Evolutionary conservation across 1,140 invertebrate genomes (phyloP).

Genomic region (Euura saliciscinereae): DNA sequence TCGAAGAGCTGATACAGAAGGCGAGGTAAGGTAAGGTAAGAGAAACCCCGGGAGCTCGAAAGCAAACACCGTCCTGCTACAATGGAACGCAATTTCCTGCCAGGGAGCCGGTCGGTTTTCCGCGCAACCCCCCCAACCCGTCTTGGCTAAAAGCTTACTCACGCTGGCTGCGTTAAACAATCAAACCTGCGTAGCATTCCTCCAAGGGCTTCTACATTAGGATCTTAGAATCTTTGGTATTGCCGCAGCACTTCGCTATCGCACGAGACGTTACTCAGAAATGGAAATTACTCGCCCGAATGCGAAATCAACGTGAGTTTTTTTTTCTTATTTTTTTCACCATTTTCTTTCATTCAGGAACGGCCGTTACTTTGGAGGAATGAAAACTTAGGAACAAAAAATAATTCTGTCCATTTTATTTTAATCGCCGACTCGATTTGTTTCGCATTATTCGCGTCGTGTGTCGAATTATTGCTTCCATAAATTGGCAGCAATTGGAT

Average conservation of each 20-base stretch:
- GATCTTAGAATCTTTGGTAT: slow-evolving; percentile 7
- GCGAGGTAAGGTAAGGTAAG: slow-evolving; percentile 10
- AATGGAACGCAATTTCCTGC: slow-evolving; percentile 53
- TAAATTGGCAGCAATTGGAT: no score
- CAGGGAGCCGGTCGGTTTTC: slow-evolving; percentile 31
- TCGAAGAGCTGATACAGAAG: slow-evolving; percentile 14
- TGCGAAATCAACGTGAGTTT: no score
- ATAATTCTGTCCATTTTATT: neutral
- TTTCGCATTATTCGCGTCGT: neutral
- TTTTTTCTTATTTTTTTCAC: no score
- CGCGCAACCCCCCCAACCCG: slow-evolving; percentile 37
- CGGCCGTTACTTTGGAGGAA: no score
- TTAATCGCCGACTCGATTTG: neutral
- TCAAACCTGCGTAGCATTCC: slow-evolving; percentile 39
- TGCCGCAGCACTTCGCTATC: neutral
- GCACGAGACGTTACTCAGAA: neutral
- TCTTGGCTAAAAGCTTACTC: slow-evolving; percentile 46
- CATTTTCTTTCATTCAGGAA: no score
- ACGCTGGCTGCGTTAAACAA: slow-evolving; percentile 44
- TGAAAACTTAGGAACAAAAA: no score
- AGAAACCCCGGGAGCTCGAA: slow-evolving; percentile 21
- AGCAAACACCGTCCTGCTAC: slow-evolving; percentile 49
- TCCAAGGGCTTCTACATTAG: neutral
- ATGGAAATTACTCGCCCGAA: neutral
- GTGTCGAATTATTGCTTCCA: no score